phyloP scores from a whole-genome alignment of 2,797 vertebrate species.

The Petrocephalus sullivani region DNA sequence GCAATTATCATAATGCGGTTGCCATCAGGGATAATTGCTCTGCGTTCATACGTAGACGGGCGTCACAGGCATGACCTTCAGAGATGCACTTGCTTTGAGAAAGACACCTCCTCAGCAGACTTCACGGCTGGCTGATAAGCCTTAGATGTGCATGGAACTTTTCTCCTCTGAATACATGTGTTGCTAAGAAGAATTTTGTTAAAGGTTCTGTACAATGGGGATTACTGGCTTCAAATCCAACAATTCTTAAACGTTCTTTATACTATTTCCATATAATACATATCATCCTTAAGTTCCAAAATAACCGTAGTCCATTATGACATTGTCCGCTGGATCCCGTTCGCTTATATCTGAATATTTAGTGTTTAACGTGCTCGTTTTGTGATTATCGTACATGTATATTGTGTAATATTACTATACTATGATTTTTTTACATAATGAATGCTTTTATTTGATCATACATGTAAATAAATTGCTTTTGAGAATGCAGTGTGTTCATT shows the following conservation, averaged over 20 bases:
- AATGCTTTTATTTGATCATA: conserved; percentile 73
- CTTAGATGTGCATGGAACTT: background rate
- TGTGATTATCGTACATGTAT: conserved; percentile 71
- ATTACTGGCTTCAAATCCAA: background rate
- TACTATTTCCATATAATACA: background rate
- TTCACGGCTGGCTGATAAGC: background rate
- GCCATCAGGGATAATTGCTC: background rate
- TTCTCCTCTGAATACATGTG: background rate
- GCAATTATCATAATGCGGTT: background rate
- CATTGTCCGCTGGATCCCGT: conserved; percentile 24
- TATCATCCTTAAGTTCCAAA: background rate
- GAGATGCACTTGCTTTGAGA: background rate
- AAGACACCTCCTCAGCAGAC: background rate
- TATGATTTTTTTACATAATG: conserved; percentile 78
- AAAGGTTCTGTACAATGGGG: background rate
- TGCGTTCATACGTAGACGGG: background rate
- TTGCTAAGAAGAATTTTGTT: background rate
- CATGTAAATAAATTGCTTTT: conserved; percentile 86
- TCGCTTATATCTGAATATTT: conserved; percentile 32
- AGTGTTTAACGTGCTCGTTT: conserved; percentile 49
- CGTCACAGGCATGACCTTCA: background rate
- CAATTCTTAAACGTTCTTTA: background rate
- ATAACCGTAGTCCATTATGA: background rate
- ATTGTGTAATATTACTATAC: conserved; percentile 72
- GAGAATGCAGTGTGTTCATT: conserved; percentile 2